Evolutionary conservation across 37 sponge, comb jelly and placozoan species (phyloP).

Genomic region (Sycon ciliatum): DNA sequence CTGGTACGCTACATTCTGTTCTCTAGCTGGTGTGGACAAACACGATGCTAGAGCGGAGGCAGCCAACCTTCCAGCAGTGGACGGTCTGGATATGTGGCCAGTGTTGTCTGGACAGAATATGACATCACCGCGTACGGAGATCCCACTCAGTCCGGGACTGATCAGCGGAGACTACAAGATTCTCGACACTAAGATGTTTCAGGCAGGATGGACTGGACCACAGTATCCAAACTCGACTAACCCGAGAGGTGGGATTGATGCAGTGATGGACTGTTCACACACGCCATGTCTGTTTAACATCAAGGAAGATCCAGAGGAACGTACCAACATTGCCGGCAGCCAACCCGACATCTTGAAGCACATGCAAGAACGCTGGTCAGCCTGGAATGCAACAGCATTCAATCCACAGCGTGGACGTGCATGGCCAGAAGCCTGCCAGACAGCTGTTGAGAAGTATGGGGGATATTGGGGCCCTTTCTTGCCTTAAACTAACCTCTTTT

Average conservation of each 20-base stretch:
- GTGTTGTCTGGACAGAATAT: constrained; percentile 10
- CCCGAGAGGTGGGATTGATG: constrained; percentile 21
- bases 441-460: constrained; percentile 26
- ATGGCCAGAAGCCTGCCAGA: constrained; percentile 19
- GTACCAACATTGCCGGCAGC: constrained; percentile 5
- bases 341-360: constrained; percentile 26
- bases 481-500: too few relatives aligned
- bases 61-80: not conserved
- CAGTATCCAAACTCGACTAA: constrained; percentile 28
- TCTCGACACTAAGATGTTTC: not conserved
- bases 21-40: constrained; percentile 23
- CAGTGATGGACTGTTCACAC: constrained; percentile 3
- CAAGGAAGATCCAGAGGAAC: constrained; percentile 33
- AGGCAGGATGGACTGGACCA: constrained; percentile 36
- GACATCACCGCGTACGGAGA: constrained; percentile 28
- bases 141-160: constrained; percentile 16
- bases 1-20: constrained; percentile 41
- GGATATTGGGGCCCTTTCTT: constrained; percentile 35
- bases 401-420: constrained; percentile 26
- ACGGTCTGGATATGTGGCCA: constrained; percentile 17
- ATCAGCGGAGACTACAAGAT: constrained; percentile 35
- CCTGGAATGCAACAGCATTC: not conserved
- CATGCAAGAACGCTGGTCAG: constrained; percentile 11
- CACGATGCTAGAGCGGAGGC: constrained; percentile 17
- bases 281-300: constrained; percentile 26